A percentile compares a stretch with the other conserved stretches of the same genome.
phyloP scores from a whole-genome alignment of 1,140 invertebrate species.

The Pollicipes pollicipes region DNA sequence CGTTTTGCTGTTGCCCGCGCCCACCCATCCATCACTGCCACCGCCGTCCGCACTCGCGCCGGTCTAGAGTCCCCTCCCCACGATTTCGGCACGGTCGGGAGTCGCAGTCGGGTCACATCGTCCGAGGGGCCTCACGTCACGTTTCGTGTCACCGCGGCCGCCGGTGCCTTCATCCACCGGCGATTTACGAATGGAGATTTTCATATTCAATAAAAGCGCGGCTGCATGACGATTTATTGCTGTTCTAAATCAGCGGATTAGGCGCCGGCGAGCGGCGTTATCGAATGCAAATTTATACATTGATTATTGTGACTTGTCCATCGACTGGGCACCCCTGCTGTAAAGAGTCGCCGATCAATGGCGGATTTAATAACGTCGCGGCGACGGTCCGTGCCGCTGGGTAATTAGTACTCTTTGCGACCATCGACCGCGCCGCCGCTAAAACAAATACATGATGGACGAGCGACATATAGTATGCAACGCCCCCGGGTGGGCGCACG shows the following conservation, averaged over 20 bases:
- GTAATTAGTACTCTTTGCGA: not conserved
- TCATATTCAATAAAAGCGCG: not conserved
- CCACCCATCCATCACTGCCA: too few relatives aligned
- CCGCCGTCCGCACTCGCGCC: too few relatives aligned
- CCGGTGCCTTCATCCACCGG: not conserved
- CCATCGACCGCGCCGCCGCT: not conserved
- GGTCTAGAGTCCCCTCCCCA: too few relatives aligned
- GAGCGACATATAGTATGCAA: too few relatives aligned
- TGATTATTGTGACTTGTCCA: constrained; percentile 2
- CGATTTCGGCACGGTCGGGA: too few relatives aligned
- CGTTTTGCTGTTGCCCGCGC: too few relatives aligned
- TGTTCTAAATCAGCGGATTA: not conserved
- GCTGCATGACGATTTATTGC: not conserved
- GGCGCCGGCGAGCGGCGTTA: not conserved
- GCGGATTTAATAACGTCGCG: not conserved
- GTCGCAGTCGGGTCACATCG: too few relatives aligned
- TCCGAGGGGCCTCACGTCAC: too few relatives aligned
- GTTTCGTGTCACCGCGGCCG: too few relatives aligned
- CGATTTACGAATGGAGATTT: not conserved
- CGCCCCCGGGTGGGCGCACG: too few relatives aligned
- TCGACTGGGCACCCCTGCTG: not conserved
- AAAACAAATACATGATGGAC: not conserved
- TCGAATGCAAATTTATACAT: not conserved
- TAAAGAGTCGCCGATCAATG: not conserved
- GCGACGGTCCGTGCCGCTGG: not conserved